These are phyloP conservation scores for Halcyon malimbica DNA, from an alignment of 2,113 vertebrate species.

Conservation along the genomic window DNA sequence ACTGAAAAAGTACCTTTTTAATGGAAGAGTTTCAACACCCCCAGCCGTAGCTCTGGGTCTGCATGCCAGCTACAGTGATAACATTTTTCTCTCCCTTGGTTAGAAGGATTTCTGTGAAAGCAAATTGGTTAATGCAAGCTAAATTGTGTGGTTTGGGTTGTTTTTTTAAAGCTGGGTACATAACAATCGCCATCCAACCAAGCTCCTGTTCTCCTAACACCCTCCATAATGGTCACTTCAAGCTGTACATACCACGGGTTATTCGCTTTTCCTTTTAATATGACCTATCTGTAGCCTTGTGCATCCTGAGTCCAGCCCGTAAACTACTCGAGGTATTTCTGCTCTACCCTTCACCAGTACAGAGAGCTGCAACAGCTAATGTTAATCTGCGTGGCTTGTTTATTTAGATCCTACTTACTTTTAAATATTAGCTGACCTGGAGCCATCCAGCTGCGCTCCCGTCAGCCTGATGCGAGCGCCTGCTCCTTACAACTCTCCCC, in stretches of 20 bases:
- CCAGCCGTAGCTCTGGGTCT: neutral
- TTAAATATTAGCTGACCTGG: neutral
- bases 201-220: neutral
- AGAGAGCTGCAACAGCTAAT: neutral
- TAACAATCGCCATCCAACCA: neutral
- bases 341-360: neutral
- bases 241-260: fast-evolving
- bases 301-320: neutral
- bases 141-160: neutral
- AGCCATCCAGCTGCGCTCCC: neutral
- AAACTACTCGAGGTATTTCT: neutral
- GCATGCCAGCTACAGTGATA: neutral
- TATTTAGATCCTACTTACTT: conserved; percentile 7
- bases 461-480: fast-evolving
- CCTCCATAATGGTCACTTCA: neutral
- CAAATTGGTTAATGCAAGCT: neutral
- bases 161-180: neutral
- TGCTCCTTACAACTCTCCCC: neutral
- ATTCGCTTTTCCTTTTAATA: neutral
- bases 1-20: conserved; percentile 4
- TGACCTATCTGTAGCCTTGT: neutral
- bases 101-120: neutral
- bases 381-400: neutral
- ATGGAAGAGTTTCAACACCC: neutral
- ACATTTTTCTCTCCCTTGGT: neutral